Percentiles rank a stretch among this genome's conserved stretches.
phyloP scores from a whole-genome alignment of 2,113 vertebrate genomes.

The Lagopus leucura region DNA sequence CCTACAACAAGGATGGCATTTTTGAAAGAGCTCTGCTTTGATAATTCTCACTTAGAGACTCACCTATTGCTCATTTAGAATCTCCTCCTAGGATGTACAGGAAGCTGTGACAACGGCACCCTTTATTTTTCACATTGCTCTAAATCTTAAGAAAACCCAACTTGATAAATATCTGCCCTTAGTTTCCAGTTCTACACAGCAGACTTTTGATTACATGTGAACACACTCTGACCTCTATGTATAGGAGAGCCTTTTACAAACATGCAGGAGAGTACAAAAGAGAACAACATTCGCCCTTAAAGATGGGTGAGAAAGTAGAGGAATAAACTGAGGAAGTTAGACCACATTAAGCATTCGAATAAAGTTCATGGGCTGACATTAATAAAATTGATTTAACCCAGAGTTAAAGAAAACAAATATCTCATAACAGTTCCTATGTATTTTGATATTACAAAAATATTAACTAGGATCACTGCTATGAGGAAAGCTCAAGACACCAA shows the following conservation, averaged over 20 bases:
- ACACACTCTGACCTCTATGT: not conserved
- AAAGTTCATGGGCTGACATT: constrained; percentile 2
- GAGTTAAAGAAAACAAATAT: constrained; percentile 11
- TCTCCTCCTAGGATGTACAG: not conserved
- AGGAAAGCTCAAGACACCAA: not conserved
- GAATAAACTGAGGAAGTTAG: not conserved
- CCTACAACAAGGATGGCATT: not conserved
- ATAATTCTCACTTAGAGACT: not conserved
- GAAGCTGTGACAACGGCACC: not conserved
- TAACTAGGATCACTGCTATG: not conserved
- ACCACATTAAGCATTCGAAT: not conserved
- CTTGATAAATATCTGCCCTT: not conserved
- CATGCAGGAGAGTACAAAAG: not conserved
- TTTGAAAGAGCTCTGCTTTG: not conserved
- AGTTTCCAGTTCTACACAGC: not conserved
- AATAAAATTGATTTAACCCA: constrained; percentile 40
- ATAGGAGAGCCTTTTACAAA: not conserved
- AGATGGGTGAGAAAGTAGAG: not conserved
- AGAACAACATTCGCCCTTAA: not conserved
- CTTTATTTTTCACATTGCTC: not conserved
- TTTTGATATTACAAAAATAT: not conserved
- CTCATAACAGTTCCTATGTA: not conserved
- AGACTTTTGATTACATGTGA: not conserved
- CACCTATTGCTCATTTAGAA: not conserved
- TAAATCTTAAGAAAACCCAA: not conserved